Percentiles rank a stretch among this genome's conserved stretches.
Conservation (phyloP, 2,797 vertebrate genomes). For the Poecile montanus region DNA sequence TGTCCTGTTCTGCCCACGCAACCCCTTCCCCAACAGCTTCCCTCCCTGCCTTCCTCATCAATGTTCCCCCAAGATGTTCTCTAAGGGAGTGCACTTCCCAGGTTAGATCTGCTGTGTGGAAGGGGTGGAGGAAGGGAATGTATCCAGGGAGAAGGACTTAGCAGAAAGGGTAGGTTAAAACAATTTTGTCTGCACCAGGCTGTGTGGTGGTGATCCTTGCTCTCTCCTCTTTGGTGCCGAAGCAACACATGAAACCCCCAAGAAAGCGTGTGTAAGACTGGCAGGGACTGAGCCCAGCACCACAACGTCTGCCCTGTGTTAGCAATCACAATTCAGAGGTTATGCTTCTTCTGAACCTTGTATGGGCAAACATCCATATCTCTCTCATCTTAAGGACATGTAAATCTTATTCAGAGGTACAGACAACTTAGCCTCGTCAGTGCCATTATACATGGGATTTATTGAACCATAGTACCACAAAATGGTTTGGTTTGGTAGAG, state of each 20-base stretch:
- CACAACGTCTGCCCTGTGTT: fast-evolving
- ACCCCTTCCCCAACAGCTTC: background rate
- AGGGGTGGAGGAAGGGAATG: background rate
- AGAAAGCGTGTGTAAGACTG: background rate
- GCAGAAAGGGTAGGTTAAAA: background rate
- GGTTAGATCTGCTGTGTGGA: background rate
- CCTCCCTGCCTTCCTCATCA: background rate
- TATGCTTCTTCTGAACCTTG: background rate
- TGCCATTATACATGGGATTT: background rate
- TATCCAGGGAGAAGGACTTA: background rate
- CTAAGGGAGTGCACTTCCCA: background rate
- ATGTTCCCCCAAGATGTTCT: background rate
- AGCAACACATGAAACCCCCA: background rate
- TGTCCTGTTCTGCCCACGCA: background rate
- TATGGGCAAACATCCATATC: background rate
- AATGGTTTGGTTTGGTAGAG: background rate
- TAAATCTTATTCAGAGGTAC: background rate
- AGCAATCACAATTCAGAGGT: background rate
- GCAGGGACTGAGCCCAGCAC: background rate
- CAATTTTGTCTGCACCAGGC: background rate
- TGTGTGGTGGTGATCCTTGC: background rate
- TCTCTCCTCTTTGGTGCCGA: background rate
- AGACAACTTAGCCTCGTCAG: background rate
- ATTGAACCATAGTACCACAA: background rate
- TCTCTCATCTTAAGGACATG: background rate